Evolutionary conservation across 2,888 invertebrate species (phyloP).

Genomic region (Euplexia lucipara): DNA sequence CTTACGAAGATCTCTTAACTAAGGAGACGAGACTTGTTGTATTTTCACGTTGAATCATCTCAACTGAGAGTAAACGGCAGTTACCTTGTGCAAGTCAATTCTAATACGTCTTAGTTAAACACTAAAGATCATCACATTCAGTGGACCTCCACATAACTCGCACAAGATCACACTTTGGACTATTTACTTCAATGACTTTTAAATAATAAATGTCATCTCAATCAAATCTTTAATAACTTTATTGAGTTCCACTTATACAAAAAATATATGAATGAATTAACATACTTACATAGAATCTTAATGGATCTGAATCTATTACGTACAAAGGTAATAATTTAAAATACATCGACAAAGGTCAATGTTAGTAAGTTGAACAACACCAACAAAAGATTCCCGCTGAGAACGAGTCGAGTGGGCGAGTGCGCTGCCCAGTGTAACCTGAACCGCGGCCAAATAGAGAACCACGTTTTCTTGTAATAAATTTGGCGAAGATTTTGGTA

Average conservation of each 20-base stretch:
- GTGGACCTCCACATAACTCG: conserved; percentile 18
- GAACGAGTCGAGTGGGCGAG: conserved; percentile 33
- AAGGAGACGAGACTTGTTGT: background rate
- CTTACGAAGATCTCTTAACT: background rate
- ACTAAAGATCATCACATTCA: conserved; percentile 4
- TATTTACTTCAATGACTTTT: conserved; percentile 14
- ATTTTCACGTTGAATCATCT: background rate
- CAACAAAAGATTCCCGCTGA: conserved; percentile 34
- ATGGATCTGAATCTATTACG: conserved; percentile 22
- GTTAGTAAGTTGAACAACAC: conserved; percentile 44
- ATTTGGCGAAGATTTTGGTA: background rate
- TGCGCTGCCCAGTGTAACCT: background rate
- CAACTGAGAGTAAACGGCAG: conserved; percentile 3
- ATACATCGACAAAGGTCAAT: conserved; percentile 40
- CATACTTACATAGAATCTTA: conserved; percentile 10
- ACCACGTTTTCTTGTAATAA: background rate
- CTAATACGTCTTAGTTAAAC: background rate
- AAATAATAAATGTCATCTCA: conserved; percentile 14
- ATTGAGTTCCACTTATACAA: background rate
- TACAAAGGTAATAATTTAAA: conserved; percentile 21
- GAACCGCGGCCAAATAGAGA: background rate
- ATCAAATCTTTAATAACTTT: conserved; percentile 10
- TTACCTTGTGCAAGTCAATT: background rate
- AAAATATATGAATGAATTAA: conserved; percentile 21
- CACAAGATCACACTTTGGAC: conserved; percentile 16